Base-by-base conservation (phyloP, 2,797 vertebrate species). In the Triplophysa bombifrons region DNA sequence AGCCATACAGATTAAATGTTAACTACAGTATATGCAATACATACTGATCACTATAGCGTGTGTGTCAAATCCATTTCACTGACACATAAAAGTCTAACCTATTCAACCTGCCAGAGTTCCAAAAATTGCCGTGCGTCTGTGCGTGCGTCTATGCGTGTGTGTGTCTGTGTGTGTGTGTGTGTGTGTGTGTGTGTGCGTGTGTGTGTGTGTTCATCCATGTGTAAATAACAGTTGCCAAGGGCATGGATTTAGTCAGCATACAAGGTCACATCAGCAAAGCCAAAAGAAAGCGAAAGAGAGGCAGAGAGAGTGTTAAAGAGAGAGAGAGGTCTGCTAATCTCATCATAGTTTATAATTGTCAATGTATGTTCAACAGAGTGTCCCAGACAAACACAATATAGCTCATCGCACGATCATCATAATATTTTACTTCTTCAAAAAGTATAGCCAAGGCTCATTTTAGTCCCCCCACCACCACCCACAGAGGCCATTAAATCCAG, bases 141-240 rank as follows among this genome's bases (percentile, higher is more conserved):
- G 71, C 74, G 61, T 82, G 83, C 82, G 71, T 38, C 5, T 8
- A 4, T 38, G 34, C 7, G 34, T 38, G 34, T 38, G 6, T 8
- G 38, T 76, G 58, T 82, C 83, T 44, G 38, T 19, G 46, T 38
- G 76, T 50, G 81, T 82, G 76, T 77, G 71, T 75, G 60, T 82
- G 82, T 82, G 61, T 82, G 83, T 44, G 38, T 22, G 46, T 25
- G 76, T 50, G 81, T 82, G 74, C 76, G 71, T 76, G 60, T 82
- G 82, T 82, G 71, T 67, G 63, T 50, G 50, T 68, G 75, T 10
- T 90, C 87, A 88, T 88, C 84, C 84, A 85, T 50, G 86, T 89
- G 80, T 84, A 83, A 86, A 74, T 81, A 84, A 86, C 71, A 67
- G 72, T 81, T 38, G 85, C 85, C 79, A 84, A 82, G 66, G 85